These are phyloP conservation scores for Trachelus tabidus DNA, from an alignment of 2,888 invertebrate genomes.

Conservation along the genomic window DNA sequence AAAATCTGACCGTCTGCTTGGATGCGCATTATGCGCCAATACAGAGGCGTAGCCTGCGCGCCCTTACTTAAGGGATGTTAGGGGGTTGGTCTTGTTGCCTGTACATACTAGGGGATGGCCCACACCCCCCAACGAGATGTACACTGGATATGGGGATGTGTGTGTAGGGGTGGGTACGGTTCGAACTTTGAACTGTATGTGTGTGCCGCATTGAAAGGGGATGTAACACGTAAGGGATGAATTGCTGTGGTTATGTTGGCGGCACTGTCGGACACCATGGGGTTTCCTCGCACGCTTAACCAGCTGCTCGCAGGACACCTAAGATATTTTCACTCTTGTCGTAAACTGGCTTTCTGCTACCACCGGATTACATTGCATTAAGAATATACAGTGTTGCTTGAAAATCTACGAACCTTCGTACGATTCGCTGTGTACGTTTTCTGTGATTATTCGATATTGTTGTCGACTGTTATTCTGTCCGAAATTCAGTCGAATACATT, in stretches of 20 bases:
- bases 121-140: background rate
- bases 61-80: conserved; percentile 8
- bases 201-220: conserved; percentile 25
- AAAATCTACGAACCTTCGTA: background rate
- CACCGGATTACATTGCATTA: background rate
- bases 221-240: conserved; percentile 13
- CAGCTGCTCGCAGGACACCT: conserved; percentile 43
- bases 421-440: too few species aligned
- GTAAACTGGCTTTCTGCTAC: conserved; percentile 10
- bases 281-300: conserved; percentile 49
- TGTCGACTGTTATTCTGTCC: too few species aligned
- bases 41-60: background rate
- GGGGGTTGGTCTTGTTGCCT: background rate
- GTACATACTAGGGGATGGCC: background rate
- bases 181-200: background rate
- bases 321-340: conserved; percentile 22
- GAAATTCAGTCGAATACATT: too few species aligned
- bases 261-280: conserved; percentile 46
- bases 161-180: background rate
- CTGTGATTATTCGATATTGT: too few species aligned
- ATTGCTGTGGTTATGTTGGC: conserved; percentile 37
- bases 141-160: background rate
- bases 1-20: conserved; percentile 5
- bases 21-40: conserved; percentile 16
- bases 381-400: background rate